Base-by-base conservation (phyloP, 2,888 invertebrate species). In the Harmothoe impar region DNA sequence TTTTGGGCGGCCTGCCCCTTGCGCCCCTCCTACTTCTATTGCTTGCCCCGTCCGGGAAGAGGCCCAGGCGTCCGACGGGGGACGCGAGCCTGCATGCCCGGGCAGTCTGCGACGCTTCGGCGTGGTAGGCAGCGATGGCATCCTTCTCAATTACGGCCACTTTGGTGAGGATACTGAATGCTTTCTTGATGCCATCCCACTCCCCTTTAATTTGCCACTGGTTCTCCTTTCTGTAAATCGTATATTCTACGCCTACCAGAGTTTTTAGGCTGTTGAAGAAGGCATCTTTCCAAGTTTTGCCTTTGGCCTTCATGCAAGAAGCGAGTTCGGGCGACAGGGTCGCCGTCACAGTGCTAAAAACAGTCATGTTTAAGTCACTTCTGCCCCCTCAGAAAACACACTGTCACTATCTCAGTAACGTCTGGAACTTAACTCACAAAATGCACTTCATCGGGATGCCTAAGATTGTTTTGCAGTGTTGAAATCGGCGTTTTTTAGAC, bases 251-350 rank as follows among this genome's bases (percentile, higher is more conserved):
- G 31, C 86, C 86, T 0, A 86, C 86, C 10, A 86, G 54, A 29
- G 86, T 54, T 86, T 54, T 52, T 1, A 86, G 86, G 20, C 86
- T 86, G 54, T 86, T 25, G 56, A 86, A 86, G 29, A 86, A 86
- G 17, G 86, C 86, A 0, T 86, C 86, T 56, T 86, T 86, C 86
- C 86, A 86, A 0, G 86, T 52, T 31, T 56, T 86, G 56, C 86
- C 86, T 86, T 86, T 86, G 86, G 86, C 86, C 56, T 86, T 86
- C 86, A 86, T 86, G 29, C 86, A 86, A 52, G 86, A 86, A 86
- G 86, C 86, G 5, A 86, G 23, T 29, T 86, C 86, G 17, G 86
- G 86, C 54, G 86, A 52, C 56, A 86, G 86, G 15, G 86, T 86
- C 31, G 86, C 86, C 56, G 86, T 86, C 52, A 86, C 86, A 52